Percentiles rank a stretch among this genome's conserved stretches.
Evolutionary conservation across 2,113 vertebrate species (phyloP).

Genomic region (Cathartes aura): DNA sequence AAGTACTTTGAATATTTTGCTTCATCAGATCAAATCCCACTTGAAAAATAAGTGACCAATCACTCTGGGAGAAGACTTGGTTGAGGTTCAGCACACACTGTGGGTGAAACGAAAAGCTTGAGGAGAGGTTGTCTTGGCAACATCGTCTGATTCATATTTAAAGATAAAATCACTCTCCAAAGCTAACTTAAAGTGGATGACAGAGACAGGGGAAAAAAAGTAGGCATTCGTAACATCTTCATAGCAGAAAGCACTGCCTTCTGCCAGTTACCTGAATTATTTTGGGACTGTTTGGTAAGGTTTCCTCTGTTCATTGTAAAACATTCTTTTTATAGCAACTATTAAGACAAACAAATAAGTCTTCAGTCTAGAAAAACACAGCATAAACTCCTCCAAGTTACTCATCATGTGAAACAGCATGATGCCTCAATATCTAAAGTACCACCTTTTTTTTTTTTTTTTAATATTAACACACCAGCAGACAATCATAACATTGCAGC

Average conservation of each 20-base stretch:
- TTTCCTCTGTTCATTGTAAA: not conserved
- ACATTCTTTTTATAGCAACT: not conserved
- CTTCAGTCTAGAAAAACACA: not conserved
- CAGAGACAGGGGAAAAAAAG: not conserved
- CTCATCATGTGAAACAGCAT: not conserved
- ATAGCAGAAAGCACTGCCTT: not conserved
- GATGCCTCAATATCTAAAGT: not conserved
- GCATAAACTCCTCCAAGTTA: not conserved
- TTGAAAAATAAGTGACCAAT: not conserved
- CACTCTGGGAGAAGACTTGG: not conserved
- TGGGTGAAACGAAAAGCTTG: not conserved
- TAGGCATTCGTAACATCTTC: not conserved
- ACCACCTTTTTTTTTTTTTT: not conserved
- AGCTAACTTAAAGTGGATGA: not conserved
- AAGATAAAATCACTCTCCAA: constrained; percentile 11
- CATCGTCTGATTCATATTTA: constrained; percentile 23
- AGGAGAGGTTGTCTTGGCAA: constrained; percentile 38
- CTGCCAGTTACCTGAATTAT: not conserved
- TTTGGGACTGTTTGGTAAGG: not conserved
- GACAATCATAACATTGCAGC: not conserved
- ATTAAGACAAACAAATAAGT: not conserved
- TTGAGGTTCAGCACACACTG: not conserved
- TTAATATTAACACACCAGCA: not conserved
- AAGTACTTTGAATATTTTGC: not conserved
- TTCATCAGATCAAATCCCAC: not conserved